A percentile compares a stretch with the other conserved stretches of the same genome.
Evolutionary conservation across 2,797 vertebrate species (phyloP).

Genomic region (Sebastolobus alascanus): DNA sequence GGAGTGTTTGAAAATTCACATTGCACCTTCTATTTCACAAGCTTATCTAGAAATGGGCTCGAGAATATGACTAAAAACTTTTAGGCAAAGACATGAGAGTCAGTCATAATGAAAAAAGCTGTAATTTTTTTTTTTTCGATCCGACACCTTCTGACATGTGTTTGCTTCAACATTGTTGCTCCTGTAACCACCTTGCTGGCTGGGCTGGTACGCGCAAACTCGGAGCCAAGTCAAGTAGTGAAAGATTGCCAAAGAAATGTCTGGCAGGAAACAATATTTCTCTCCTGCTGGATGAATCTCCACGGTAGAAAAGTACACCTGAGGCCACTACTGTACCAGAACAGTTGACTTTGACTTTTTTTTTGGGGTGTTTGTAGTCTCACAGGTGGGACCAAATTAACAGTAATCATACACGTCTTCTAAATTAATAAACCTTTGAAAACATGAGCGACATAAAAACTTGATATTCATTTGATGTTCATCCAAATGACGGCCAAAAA

Average conservation of each 20-base stretch:
- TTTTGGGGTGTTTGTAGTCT: constrained; percentile 61
- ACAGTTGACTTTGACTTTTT: constrained; percentile 75
- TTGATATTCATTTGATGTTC: constrained; percentile 8
- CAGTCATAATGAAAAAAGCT: constrained; percentile 32
- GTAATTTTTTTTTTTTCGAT: constrained; percentile 30
- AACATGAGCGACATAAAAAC: constrained; percentile 15
- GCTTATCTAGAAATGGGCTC: constrained; percentile 2
- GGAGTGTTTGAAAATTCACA: constrained; percentile 18
- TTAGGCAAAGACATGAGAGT: neutral
- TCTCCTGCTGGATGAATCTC: constrained; percentile 81
- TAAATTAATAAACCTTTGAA: constrained; percentile 44
- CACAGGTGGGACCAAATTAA: constrained; percentile 71
- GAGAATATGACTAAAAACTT: neutral
- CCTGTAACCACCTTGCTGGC: constrained; percentile 82
- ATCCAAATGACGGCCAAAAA: constrained; percentile 10
- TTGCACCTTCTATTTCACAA: constrained; percentile 26
- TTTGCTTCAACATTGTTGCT: constrained; percentile 70
- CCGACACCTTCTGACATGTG: constrained; percentile 66
- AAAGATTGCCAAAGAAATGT: constrained; percentile 84
- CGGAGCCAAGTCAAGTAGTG: constrained; percentile 79
- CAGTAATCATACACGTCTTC: constrained; percentile 67
- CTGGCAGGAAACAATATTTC: constrained; percentile 75
- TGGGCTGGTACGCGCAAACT: constrained; percentile 57
- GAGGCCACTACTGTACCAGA: constrained; percentile 80
- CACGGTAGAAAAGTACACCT: constrained; percentile 79